Evolutionary conservation across 2,888 invertebrate species (phyloP), one percentile per base, ranked within the genome.

Genomic region (Lapara coniferarum): DNA sequence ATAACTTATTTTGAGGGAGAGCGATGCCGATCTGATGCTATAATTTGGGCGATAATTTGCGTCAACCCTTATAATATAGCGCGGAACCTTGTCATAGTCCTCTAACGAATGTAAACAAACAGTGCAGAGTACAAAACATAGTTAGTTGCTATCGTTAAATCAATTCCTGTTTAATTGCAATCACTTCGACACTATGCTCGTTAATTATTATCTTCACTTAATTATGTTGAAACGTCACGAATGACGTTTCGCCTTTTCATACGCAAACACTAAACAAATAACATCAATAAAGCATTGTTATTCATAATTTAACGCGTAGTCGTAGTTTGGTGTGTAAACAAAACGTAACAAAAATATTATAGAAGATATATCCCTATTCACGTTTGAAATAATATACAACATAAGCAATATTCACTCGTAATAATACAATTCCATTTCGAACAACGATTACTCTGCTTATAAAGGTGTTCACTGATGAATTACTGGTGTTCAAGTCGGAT

Each of bases 151-250:
- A 69, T 16, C 16, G 59, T 55, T 69, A 71, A 70, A 67, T 73
- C 74, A 75, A 74, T 74, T 75, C 75, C 75, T 72, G 71, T 66
- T 72, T 73, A 69, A 66, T 70, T 68, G 68, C 71, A 66, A 74
- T 75, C 72, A 75, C 76, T 19, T 49, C 63, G 63, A 49, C 49
- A 19, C 12, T 49, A 63, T 49, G 49, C 63, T 49, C 19, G 49
- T 19, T 63, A 63, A 19, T 53, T 49, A 63, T 49, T 63, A 63
- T 63, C 13, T 49, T 63, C 63, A 63, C 63, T 63, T 63, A 57
- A 57, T 57, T 57, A 63, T 12, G 19, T 63, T 63, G 13, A 19
- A 49, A 63, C 19, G 30, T 57, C 30, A 57, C 6, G 7, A 12
- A 25, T 37, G 57, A 57, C 57, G 49, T 63, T 49, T 46, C 49